A percentile compares a stretch with the other conserved stretches of the same genome.
Conservation (phyloP, 2,113 vertebrate species). For the Cebidichthys violaceus region DNA sequence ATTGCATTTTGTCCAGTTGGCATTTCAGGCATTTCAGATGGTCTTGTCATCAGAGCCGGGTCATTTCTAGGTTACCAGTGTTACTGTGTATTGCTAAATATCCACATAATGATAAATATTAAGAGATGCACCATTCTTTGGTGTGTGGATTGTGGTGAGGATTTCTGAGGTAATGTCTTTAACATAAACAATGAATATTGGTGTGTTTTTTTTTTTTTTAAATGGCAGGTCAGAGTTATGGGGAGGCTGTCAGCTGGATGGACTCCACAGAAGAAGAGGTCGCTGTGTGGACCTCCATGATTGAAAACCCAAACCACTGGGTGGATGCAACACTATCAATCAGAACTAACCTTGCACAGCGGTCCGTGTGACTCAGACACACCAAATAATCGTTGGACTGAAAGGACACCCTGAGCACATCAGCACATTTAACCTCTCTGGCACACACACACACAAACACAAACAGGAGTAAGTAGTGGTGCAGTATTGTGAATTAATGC, state of each 20-base stretch:
- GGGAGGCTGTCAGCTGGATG: slow-evolving; percentile 93
- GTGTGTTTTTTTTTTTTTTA: slow-evolving; percentile 25
- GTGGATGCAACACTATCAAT: slow-evolving; percentile 89
- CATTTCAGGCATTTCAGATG: slow-evolving; percentile 61
- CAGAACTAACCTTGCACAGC: slow-evolving; percentile 86
- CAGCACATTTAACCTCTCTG: slow-evolving; percentile 28
- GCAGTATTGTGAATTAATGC: slow-evolving; percentile 48
- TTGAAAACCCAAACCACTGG: slow-evolving; percentile 89
- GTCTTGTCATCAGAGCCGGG: slow-evolving; percentile 33
- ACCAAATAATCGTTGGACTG: slow-evolving; percentile 28
- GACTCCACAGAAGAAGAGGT: slow-evolving; percentile 92
- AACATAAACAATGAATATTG: not conserved
- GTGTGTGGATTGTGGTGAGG: not conserved
- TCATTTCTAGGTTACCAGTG: slow-evolving; percentile 6
- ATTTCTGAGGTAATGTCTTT: not conserved
- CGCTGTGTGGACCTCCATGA: slow-evolving; percentile 86
- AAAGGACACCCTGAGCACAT: slow-evolving; percentile 2
- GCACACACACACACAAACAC: slow-evolving; percentile 27
- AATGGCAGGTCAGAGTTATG: slow-evolving; percentile 90
- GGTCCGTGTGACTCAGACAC: slow-evolving; percentile 58
- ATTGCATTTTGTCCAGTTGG: slow-evolving; percentile 24
- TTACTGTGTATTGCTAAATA: slow-evolving; percentile 4
- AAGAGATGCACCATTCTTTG: not conserved
- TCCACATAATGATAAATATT: not conserved
- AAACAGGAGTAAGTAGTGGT: slow-evolving; percentile 38